phyloP scores from a whole-genome alignment of 2,113 vertebrate species.

The Prolemur simus region DNA sequence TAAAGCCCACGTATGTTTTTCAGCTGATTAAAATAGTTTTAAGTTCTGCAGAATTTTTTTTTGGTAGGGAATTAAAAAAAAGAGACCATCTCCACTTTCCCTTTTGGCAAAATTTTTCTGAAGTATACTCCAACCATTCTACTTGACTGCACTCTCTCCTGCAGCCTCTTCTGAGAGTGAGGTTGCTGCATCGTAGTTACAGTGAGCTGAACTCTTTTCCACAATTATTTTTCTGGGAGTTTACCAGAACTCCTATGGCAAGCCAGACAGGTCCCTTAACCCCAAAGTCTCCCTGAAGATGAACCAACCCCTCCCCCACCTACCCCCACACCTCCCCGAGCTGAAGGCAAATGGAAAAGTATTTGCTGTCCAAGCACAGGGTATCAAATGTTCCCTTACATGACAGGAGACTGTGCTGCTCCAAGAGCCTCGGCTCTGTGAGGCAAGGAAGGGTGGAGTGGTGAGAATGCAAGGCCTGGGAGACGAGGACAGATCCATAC shows the following conservation, averaged over 20 bases:
- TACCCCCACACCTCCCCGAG: not conserved
- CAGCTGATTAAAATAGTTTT: constrained; percentile 99
- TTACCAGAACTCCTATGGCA: constrained; percentile 54
- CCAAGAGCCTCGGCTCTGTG: not conserved
- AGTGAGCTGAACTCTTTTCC: constrained; percentile 56
- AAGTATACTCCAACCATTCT: constrained; percentile 88
- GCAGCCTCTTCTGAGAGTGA: constrained; percentile 61
- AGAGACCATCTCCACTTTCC: constrained; percentile 89
- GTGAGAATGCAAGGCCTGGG: not conserved
- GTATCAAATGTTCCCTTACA: not conserved
- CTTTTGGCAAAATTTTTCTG: constrained; percentile 95
- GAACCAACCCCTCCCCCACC: not conserved
- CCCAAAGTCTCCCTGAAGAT: not conserved
- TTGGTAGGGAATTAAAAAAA: constrained; percentile 81
- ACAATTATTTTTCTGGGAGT: not conserved
- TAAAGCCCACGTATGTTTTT: constrained; percentile 99
- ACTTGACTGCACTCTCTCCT: constrained; percentile 81
- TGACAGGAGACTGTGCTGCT: not conserved
- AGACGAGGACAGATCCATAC: not conserved
- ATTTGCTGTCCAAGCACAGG: not conserved
- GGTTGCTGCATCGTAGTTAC: constrained; percentile 69
- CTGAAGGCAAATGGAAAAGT: not conserved
- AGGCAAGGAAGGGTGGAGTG: not conserved
- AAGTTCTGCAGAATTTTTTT: constrained; percentile 95
- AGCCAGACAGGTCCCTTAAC: not conserved